Evolutionary conservation across 2,113 vertebrate genomes (phyloP), one percentile per base, ranked within the genome.

Genomic region (Hypomesus transpacificus): DNA sequence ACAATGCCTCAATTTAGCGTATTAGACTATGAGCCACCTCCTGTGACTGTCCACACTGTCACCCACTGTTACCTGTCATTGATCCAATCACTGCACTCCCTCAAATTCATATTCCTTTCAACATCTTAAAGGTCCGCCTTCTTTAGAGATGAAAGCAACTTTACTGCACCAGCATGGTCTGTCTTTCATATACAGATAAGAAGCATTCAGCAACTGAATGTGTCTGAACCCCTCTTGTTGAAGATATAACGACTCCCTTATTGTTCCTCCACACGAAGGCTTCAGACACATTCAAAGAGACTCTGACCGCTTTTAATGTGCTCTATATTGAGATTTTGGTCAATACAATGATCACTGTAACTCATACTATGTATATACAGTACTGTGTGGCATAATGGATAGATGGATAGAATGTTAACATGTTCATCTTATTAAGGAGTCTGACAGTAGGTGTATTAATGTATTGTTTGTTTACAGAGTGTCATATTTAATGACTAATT

Each of bases 61-160:
- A 26, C 51, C 68, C 61, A 39, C 9, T 61, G 26, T 70, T 24
- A 70, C 64, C 56, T 31, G 46, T 53, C 73, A 70, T 60, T 73
- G 69, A 60, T 66, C 68, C 78, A 81, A 80, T 0, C 50, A 79
- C 71, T 59, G 34, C 21, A 76, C 70, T 21, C 64, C 21, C 54
- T 66, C 69, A 80, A 75, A 75, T 56, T 26, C 22, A 53, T 71
- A 71, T 73, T 80, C 28, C 71, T 79, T 83, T 85, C 65, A 78
- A 81, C 76, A 80, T 81, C 81, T 65, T 75, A 75, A 82, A 66
- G 57, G 28, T 39, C 22, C 77, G 61, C 71, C 75, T 84, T 75
- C 67, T 74, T 60, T 69, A 46, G 65, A 82, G 74, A 85, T 80
- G 69, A 84, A 81, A 86, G 76, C 75, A 76, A 74, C 71, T 14